Conservation (phyloP, 2,888 invertebrate species). For the Cordilura impudica region DNA sequence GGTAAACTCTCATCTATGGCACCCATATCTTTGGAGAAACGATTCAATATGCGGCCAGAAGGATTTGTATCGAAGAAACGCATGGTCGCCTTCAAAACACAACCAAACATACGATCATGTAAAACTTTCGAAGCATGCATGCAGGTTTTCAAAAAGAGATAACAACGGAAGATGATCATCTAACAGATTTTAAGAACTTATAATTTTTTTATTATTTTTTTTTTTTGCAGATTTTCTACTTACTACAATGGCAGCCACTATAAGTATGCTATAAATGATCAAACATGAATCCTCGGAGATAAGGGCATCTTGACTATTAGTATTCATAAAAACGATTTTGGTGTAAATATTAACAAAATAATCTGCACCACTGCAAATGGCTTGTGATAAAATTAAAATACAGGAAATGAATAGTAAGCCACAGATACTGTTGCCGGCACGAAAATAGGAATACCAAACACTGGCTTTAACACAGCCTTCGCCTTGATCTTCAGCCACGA, state of each 20-base stretch:
- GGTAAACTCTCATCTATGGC: conserved; percentile 81
- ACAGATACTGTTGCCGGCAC: conserved; percentile 79
- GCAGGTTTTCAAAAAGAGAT: conserved; percentile 86
- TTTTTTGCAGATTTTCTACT: conserved; percentile 48
- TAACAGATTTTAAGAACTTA: conserved; percentile 43
- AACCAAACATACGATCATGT: conserved; percentile 90
- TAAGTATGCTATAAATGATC: conserved; percentile 75
- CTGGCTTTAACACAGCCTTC: conserved; percentile 76
- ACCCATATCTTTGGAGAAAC: conserved; percentile 87
- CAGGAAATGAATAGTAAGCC: conserved; percentile 78
- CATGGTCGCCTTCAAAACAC: conserved; percentile 87
- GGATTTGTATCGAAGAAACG: conserved; percentile 93
- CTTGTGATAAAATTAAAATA: conserved; percentile 80
- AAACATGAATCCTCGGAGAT: conserved; percentile 74
- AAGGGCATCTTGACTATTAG: conserved; percentile 68
- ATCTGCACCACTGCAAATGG: conserved; percentile 81
- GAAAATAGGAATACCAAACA: conserved; percentile 78
- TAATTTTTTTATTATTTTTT: background rate
- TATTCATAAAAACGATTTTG: conserved; percentile 74
- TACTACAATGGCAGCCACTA: conserved; percentile 73
- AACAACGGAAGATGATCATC: conserved; percentile 81
- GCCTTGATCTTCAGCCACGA: conserved; percentile 76
- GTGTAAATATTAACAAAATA: conserved; percentile 83
- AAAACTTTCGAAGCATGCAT: conserved; percentile 87
- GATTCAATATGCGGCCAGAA: conserved; percentile 85